phyloP scores from a whole-genome alignment of 1,140 invertebrate genomes.

The Aphelinus atriplicis region DNA sequence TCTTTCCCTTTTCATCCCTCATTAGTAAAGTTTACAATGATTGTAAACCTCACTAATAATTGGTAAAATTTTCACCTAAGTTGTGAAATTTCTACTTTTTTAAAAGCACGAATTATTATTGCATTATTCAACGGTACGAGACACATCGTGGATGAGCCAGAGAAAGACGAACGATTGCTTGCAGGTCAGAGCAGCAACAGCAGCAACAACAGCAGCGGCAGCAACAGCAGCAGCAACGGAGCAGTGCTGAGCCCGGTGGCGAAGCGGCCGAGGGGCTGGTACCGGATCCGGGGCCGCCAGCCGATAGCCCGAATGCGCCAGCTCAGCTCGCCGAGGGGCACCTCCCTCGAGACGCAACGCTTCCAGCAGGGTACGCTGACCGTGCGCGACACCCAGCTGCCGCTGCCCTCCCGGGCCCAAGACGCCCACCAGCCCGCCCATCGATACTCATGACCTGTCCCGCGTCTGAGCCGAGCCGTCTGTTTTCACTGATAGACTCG shows the following conservation, averaged over 20 bases:
- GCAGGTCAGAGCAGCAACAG: neutral
- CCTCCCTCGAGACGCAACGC: slow-evolving; percentile 49
- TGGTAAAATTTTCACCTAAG: no score
- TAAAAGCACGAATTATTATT: no score
- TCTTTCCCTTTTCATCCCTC: no score
- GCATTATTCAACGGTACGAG: no score
- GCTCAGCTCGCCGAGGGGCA: slow-evolving; percentile 31
- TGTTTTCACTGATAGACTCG: no score
- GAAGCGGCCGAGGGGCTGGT: slow-evolving; percentile 53
- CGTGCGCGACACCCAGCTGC: slow-evolving; percentile 46
- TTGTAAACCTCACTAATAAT: no score
- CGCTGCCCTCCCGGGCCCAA: slow-evolving; percentile 49
- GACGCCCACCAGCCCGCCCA: slow-evolving; percentile 6
- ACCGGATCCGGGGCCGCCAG: slow-evolving; percentile 50
- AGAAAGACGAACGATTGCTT: no score
- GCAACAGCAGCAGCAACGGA: slow-evolving; percentile 10
- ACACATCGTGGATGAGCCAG: no score
- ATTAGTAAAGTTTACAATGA: no score
- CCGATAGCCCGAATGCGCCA: slow-evolving; percentile 51
- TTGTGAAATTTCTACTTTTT: no score
- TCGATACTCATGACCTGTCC: no score
- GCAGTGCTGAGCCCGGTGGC: slow-evolving; percentile 44
- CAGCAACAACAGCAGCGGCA: slow-evolving; percentile 5
- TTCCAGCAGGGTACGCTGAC: slow-evolving; percentile 53
- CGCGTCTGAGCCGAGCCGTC: no score